Evolutionary conservation across 1,140 invertebrate species (phyloP).

Genomic region (Aphelenchoides fujianensis): DNA sequence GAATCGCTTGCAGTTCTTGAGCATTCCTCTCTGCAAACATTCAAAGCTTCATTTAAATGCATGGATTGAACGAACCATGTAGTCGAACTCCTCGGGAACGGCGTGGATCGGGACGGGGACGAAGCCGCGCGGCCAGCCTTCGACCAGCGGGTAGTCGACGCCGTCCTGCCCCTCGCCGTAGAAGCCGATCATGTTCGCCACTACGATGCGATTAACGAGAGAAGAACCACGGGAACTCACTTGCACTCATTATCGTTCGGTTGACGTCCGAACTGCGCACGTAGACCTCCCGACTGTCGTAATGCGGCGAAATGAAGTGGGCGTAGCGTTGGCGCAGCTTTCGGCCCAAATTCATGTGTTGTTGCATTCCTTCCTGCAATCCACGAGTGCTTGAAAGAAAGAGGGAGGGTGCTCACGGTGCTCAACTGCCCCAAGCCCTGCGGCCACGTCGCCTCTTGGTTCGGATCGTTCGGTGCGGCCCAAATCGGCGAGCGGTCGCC

Average conservation of each 20-base stretch:
- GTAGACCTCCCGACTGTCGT: conserved; percentile 35
- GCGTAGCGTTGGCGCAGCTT: conserved; percentile 39
- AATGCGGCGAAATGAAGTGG: conserved; percentile 31
- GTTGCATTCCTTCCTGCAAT: conserved; percentile 17
- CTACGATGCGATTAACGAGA: too few species aligned
- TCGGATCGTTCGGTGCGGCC: not conserved
- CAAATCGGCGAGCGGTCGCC: not conserved
- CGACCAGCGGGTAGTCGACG: too few species aligned
- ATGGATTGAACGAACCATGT: not conserved
- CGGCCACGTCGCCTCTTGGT: not conserved
- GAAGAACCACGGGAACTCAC: too few species aligned
- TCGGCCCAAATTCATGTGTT: conserved; percentile 44
- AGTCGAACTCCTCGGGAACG: not conserved
- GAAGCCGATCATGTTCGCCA: conserved; percentile 58
- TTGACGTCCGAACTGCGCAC: conserved; percentile 48
- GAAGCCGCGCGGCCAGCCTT: not conserved
- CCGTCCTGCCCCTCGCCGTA: conserved; percentile 25
- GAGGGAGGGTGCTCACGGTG: too few species aligned
- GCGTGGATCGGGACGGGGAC: not conserved
- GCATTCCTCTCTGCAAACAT: not conserved
- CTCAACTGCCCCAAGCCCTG: not conserved
- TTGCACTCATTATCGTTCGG: too few species aligned
- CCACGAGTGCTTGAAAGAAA: too few species aligned
- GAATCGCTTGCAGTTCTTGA: not conserved
- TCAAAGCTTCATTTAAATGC: too few species aligned